These are phyloP conservation scores for Pocillopora meandrina DNA, from an alignment of 92 coral and sea anemone genomes.

Conservation along the genomic window DNA sequence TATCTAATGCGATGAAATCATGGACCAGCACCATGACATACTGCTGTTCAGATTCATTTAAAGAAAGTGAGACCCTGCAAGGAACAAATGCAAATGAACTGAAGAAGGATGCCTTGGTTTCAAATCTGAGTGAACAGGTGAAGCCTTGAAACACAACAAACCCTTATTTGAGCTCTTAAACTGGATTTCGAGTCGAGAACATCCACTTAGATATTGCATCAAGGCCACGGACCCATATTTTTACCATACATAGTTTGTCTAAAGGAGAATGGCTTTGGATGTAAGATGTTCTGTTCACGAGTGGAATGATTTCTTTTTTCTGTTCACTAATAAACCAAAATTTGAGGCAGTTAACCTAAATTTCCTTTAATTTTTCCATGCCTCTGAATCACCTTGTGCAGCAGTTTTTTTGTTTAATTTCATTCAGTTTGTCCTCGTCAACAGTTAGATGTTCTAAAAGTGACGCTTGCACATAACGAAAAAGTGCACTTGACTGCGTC, in stretches of 20 bases:
- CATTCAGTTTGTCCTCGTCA: background rate
- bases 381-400: slow-evolving; percentile 5
- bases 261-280: slow-evolving; percentile 9
- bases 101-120: no score
- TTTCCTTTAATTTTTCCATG: slow-evolving; percentile 5
- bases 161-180: no score
- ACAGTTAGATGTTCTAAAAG: background rate
- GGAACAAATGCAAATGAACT: no score
- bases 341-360: slow-evolving; percentile 11
- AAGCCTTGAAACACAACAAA: no score
- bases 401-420: background rate
- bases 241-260: background rate
- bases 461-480: slow-evolving; percentile 46
- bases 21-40: no score
- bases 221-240: no score
- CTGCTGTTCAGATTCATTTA: no score
- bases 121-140: no score
- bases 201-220: no score
- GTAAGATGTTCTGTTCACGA: slow-evolving; percentile 8
- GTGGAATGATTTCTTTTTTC: slow-evolving; percentile 10
- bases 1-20: slow-evolving; percentile 2
- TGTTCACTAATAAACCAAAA: background rate
- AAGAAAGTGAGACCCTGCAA: no score
- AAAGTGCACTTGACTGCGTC: slow-evolving; percentile 28
- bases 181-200: no score